phyloP scores from a whole-genome alignment of 2,113 vertebrate species.

The Malaclemys terrapin region DNA sequence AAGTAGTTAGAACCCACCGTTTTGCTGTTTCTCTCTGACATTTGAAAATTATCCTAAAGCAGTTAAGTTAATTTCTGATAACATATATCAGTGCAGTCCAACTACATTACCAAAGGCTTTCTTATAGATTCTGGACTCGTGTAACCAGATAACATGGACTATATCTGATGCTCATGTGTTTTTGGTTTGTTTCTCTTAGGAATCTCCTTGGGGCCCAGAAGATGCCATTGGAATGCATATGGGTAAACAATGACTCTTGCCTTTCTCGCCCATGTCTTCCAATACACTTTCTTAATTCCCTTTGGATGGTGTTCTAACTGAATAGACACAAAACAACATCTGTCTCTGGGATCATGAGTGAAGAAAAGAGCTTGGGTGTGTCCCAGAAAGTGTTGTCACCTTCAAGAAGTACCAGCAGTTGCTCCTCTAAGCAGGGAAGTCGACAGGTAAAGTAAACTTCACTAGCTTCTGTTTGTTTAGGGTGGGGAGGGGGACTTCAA shows the following conservation, averaged over 20 bases:
- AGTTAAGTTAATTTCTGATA: background rate
- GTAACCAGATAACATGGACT: background rate
- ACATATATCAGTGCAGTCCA: background rate
- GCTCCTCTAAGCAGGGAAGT: constrained; percentile 95
- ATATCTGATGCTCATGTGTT: background rate
- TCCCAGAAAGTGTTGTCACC: constrained; percentile 93
- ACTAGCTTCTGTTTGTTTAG: background rate
- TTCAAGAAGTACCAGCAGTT: constrained; percentile 95
- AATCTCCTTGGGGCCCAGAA: constrained; percentile 35
- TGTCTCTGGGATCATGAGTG: constrained; percentile 82
- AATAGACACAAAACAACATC: constrained; percentile 15
- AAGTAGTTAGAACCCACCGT: background rate
- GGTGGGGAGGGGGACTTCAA: background rate
- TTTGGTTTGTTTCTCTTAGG: constrained; percentile 41
- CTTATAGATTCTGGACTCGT: background rate
- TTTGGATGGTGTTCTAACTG: constrained; percentile 55
- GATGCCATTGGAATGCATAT: constrained; percentile 39
- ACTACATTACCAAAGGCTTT: background rate
- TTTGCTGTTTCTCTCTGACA: background rate
- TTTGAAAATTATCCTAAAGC: background rate
- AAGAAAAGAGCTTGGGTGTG: constrained; percentile 87
- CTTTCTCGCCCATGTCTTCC: constrained; percentile 46
- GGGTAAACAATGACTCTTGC: constrained; percentile 36
- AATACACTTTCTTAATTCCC: background rate
- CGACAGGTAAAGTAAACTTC: constrained; percentile 86